Evolutionary conservation across 2,888 invertebrate species (phyloP), one percentile per base, ranked within the genome.

Genomic region (Linnaemya vulpina): DNA sequence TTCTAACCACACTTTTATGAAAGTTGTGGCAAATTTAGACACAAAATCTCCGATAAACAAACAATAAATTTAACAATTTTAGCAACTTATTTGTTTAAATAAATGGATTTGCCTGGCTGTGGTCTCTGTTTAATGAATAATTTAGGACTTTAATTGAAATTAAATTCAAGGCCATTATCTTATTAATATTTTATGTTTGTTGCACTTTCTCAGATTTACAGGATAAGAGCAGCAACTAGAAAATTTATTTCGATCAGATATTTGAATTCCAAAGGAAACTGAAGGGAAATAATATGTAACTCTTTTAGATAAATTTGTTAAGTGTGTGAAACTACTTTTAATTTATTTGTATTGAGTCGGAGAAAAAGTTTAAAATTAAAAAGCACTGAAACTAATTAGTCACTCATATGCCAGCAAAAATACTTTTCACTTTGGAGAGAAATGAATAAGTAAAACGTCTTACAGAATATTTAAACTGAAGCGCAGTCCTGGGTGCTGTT

Each of bases 111-210:
- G 49, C 15, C n/a, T 51, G 51, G 13, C 38, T 74, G 62, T 40
- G 38, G 13, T 62, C 15, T 13, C n/a, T 9, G 15, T 40, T 53
- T 51, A 53, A 63, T 62, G 15, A 58, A 22, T 71, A 43, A 71
- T 68, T 46, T 49, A 60, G 35, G 17, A 3, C 3, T 20, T 35
- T 38, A 74, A 53, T 53, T 75, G 60, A 7, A 25, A 13, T 40
- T 38, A 15, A 51, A 3, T 43, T 53, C 40, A 43, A 38, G 20
- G 53, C 5, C 76, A 67, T 76, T 76, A 46, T 55, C 65, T 35
- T 40, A n/a, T 20, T 46, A 67, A 76, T 67, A 43, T 68, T 53
- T 68, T 1, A 10, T 38, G 8, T 38, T 35, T 13, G 22, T 38
- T 53, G 38, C 5, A n/a, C 38, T 68, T n/a, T 68, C 20, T 68